A percentile compares a stretch with the other conserved stretches of the same genome.
Evolutionary conservation across 1,140 invertebrate species (phyloP).

Genomic region (Thaumatotibia leucotreta): DNA sequence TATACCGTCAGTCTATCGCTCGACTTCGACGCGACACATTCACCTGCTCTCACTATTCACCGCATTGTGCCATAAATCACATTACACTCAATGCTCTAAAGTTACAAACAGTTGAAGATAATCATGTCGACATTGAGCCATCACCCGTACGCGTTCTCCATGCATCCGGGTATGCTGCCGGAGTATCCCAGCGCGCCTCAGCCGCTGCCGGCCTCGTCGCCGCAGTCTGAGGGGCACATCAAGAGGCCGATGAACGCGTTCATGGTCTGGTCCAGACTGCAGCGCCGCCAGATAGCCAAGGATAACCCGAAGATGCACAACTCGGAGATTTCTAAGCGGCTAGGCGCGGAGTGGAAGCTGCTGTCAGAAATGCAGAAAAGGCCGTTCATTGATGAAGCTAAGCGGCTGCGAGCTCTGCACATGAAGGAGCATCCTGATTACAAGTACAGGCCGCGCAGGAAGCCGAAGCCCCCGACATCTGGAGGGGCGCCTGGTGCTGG

Average conservation of each 20-base stretch:
- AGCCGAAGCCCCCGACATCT: constrained; percentile 87
- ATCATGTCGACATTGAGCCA: constrained; percentile 68
- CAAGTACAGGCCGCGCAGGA: constrained; percentile 91
- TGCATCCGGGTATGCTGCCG: constrained; percentile 69
- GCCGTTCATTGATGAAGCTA: constrained; percentile 98
- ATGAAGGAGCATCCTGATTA: constrained; percentile 96
- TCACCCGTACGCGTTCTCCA: constrained; percentile 72
- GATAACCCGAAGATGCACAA: constrained; percentile 99
- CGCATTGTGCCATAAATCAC: constrained; percentile 60
- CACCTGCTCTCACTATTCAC: constrained; percentile 52
- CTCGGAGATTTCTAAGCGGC: constrained; percentile 95
- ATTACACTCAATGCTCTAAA: constrained; percentile 56
- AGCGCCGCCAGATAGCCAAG: constrained; percentile 92
- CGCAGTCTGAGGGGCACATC: constrained; percentile 84
- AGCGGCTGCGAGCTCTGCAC: constrained; percentile 91
- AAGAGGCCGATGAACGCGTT: constrained; percentile 95
- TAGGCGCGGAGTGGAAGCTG: constrained; percentile 96
- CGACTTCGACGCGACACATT: constrained; percentile 68
- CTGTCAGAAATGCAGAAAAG: constrained; percentile 93
- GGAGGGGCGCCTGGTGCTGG: constrained; percentile 77
- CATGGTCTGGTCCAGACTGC: constrained; percentile 93
- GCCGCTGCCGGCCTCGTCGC: constrained; percentile 68
- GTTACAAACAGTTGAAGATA: constrained; percentile 36
- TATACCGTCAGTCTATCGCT: constrained; percentile 57
- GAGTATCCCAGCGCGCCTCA: constrained; percentile 65